Percentiles rank a stretch among this genome's conserved stretches.
phyloP scores from a whole-genome alignment of 2,797 vertebrate species.

The Lates japonicus region DNA sequence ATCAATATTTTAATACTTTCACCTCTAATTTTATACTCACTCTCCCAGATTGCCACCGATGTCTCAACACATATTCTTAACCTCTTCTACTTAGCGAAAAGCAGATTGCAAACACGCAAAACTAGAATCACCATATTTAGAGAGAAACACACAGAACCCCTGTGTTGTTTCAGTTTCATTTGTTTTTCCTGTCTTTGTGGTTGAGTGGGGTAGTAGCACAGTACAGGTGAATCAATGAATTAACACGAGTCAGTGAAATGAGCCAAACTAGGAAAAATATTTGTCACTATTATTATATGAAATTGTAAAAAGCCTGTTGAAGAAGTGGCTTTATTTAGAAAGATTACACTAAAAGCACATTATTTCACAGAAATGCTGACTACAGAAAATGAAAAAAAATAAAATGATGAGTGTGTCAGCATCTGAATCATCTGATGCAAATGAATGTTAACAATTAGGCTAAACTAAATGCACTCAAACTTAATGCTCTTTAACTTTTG shows the following conservation, averaged over 20 bases:
- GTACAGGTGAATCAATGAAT: not conserved
- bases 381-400: constrained; percentile 32
- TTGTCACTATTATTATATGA: not conserved
- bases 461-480: constrained; percentile 67
- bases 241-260: constrained; percentile 2
- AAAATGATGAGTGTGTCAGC: constrained; percentile 53
- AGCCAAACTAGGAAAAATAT: not conserved
- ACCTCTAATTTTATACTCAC: constrained; percentile 91
- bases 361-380: constrained; percentile 42
- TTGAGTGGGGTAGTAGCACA: not conserved
- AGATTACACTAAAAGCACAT: constrained; percentile 58
- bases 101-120: not conserved
- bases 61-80: constrained; percentile 74
- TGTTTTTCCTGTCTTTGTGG: not conserved
- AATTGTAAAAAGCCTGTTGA: constrained; percentile 3
- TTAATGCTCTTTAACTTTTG: constrained; percentile 74
- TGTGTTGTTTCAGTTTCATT: not conserved
- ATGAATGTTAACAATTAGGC: constrained; percentile 77
- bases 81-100: constrained; percentile 60
- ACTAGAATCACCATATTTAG: constrained; percentile 12
- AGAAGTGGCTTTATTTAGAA: constrained; percentile 42
- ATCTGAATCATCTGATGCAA: constrained; percentile 64
- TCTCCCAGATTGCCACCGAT: constrained; percentile 75
- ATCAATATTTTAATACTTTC: constrained; percentile 97
- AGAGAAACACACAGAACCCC: constrained; percentile 31